Evolutionary conservation across 2,888 invertebrate species (phyloP), one percentile per base, ranked within the genome.

Genomic region (Ecliptopera silaceata): DNA sequence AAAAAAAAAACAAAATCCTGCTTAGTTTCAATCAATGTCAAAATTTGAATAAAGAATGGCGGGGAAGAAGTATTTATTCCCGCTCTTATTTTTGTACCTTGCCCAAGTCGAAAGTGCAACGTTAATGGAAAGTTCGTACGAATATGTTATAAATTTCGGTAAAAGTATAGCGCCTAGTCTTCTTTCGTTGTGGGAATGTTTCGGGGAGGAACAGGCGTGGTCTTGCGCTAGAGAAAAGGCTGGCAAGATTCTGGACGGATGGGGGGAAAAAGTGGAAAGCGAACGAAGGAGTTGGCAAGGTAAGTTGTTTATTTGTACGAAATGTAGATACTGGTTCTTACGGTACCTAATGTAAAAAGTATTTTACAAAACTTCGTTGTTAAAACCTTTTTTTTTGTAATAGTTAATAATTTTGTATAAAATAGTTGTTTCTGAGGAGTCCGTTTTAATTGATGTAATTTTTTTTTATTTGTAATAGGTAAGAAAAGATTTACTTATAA

Each of bases 181-280:
- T 45, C 77, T 92, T 80, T 86, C 92, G 2, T 72, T 93, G 47
- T 74, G 92, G 52, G 85, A 93, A 60, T 93, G 93, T 75, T 84
- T 93, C 31, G 80, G 86, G 0, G 82, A 88, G 8, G 75, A 84
- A 0, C 84, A 93, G 31, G 86, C 91, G 6, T 92, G 93, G 92
- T 72, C 73, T 6, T 93, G 93, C 83, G 92, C 93, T 3, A 86
- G 86, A 32, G 85, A 91, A 58, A 92, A 91, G 63, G 92, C 93
- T 2, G 92, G 89, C 38, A 91, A 89, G 47, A 80, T 93, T 39
- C 75, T 94, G 65, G 88, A 89, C 54, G 68, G 69, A 0, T 91
- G 86, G 86, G 80, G 82, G 1, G 74, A 79, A 12, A 79, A 86
- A 4, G 80, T 91, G 2, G 70, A 88, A 1, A 76, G 80, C 12